These are phyloP conservation scores for Aplysia californica DNA, from an alignment of 1,140 invertebrate genomes.

Conservation along the genomic window DNA sequence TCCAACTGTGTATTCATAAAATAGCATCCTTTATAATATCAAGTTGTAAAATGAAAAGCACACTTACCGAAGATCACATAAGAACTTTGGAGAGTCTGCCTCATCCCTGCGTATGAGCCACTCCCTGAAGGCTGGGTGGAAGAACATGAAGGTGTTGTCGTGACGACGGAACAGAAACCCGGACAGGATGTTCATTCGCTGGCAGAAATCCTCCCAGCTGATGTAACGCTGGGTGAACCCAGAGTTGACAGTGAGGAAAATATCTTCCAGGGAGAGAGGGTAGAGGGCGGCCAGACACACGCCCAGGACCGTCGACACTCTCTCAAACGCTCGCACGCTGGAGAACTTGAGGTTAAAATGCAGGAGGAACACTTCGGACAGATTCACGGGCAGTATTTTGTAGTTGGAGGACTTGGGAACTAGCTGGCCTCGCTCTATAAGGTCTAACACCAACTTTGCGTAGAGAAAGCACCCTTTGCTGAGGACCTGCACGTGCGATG, in stretches of 20 bases:
- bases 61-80: constrained; percentile 77
- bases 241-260: constrained; percentile 94
- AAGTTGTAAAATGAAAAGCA: no score
- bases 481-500: constrained; percentile 83
- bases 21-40: no score
- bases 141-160: constrained; percentile 96
- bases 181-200: constrained; percentile 54
- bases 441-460: constrained; percentile 90
- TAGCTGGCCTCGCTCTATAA: constrained; percentile 91
- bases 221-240: constrained; percentile 76
- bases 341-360: constrained; percentile 94
- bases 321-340: constrained; percentile 89
- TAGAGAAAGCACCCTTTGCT: constrained; percentile 92
- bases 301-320: constrained; percentile 79
- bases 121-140: constrained; percentile 95
- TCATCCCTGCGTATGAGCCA: constrained; percentile 94
- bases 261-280: constrained; percentile 89
- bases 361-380: constrained; percentile 92
- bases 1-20: no score
- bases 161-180: constrained; percentile 88
- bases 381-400: constrained; percentile 90
- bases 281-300: constrained; percentile 87
- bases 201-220: constrained; percentile 59
- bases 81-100: constrained; percentile 86
- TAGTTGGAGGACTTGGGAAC: constrained; percentile 92